Conservation (phyloP, 2,888 invertebrate genomes). For the Tipula lateralis region DNA sequence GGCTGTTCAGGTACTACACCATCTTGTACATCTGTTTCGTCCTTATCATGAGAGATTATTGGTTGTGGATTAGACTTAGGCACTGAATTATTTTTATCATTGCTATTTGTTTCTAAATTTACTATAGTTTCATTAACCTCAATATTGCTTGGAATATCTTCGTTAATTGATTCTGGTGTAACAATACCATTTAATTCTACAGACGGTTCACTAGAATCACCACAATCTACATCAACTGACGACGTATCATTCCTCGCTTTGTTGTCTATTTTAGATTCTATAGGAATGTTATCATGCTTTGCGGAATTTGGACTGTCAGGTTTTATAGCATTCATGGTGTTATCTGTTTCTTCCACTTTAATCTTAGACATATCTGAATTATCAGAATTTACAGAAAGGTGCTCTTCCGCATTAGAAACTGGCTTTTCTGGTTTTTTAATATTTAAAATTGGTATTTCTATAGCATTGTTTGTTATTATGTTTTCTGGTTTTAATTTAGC, state of each 20-base stretch:
- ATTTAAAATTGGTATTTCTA: no score
- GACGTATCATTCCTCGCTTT: neutral
- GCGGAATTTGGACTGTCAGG: neutral
- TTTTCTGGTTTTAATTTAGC: no score
- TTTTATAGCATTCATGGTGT: neutral
- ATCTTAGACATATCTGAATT: neutral
- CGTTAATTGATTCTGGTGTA: neutral
- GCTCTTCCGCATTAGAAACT: no score
- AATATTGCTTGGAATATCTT: neutral
- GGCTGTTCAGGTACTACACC: neutral
- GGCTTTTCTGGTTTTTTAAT: no score
- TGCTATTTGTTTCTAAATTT: neutral
- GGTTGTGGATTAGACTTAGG: neutral
- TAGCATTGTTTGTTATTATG: no score
- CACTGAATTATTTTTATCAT: neutral
- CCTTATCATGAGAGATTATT: neutral
- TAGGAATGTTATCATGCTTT: neutral
- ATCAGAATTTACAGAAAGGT: neutral
- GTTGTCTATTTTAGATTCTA: neutral
- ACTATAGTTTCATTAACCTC: neutral
- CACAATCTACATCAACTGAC: neutral
- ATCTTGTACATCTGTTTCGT: neutral
- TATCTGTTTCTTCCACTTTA: neutral
- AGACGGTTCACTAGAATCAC: neutral
- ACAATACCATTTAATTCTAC: neutral